Conservation (phyloP, 2,888 invertebrate species). For the Drosophila picticornis region DNA sequence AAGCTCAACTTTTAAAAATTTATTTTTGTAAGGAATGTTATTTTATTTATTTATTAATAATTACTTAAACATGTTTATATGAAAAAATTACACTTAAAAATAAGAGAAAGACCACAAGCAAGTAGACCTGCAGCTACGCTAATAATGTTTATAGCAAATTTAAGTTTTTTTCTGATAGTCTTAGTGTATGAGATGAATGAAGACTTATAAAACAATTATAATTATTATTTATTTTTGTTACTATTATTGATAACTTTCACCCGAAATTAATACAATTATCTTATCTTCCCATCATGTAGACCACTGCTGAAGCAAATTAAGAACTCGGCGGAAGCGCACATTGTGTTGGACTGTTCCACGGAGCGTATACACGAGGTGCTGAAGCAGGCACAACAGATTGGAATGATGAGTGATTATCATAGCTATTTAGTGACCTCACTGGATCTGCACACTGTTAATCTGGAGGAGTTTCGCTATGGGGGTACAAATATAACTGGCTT, state of each 20-base stretch:
- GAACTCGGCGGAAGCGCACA: conserved; percentile 95
- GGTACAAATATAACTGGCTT: conserved; percentile 98
- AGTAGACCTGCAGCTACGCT: neutral
- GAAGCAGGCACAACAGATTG: conserved; percentile 97
- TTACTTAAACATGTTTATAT: neutral
- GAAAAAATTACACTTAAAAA: neutral
- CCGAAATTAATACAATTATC: neutral
- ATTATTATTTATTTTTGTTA: neutral
- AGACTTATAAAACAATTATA: neutral
- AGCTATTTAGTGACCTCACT: conserved; percentile 96
- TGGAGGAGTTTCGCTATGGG: conserved; percentile 97
- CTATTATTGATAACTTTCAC: neutral
- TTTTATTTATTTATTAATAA: neutral
- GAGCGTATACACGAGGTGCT: conserved; percentile 94
- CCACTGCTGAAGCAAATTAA: conserved; percentile 96
- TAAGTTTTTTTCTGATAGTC: neutral
- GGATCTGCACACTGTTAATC: conserved; percentile 95
- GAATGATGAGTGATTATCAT: conserved; percentile 98
- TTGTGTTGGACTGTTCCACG: conserved; percentile 95
- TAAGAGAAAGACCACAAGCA: neutral
- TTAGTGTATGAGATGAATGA: neutral
- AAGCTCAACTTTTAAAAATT: no score
- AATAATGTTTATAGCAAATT: neutral
- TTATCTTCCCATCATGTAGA: conserved; percentile 85
- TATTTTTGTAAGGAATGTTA: neutral